phyloP scores from a whole-genome alignment of 2,888 invertebrate species.

The Nezara viridula region DNA sequence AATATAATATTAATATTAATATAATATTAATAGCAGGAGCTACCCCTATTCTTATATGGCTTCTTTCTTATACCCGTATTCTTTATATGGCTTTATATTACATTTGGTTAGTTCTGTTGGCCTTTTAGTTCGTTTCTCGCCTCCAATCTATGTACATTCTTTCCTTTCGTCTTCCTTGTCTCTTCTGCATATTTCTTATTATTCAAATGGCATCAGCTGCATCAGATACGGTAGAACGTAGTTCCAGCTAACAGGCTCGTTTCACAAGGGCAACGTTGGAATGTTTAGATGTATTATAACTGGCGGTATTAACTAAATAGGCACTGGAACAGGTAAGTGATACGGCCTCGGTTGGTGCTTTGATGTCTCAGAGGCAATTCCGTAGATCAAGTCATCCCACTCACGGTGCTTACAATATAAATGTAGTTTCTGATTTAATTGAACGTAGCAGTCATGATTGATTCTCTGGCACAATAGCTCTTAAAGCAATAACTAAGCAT shows the following conservation, averaged over 20 bases:
- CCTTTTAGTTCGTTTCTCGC: background rate
- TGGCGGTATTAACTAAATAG: background rate
- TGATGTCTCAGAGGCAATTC: background rate
- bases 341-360: background rate
- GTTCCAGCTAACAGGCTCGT: background rate
- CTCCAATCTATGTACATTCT: background rate
- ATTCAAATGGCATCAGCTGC: background rate
- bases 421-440: background rate
- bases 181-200: background rate
- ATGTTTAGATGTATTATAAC: background rate
- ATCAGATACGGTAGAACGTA: background rate
- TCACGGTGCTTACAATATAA: background rate
- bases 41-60: too few relatives aligned
- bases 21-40: too few relatives aligned
- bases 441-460: background rate
- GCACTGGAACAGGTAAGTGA: background rate
- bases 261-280: background rate
- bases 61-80: too few relatives aligned
- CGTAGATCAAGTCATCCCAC: background rate
- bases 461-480: background rate
- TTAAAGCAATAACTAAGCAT: background rate
- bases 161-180: background rate
- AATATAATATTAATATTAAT: too few relatives aligned
- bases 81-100: too few relatives aligned
- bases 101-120: too few relatives aligned